phyloP scores from a whole-genome alignment of 1,140 invertebrate species.

The Gonatopus flavifemur region DNA sequence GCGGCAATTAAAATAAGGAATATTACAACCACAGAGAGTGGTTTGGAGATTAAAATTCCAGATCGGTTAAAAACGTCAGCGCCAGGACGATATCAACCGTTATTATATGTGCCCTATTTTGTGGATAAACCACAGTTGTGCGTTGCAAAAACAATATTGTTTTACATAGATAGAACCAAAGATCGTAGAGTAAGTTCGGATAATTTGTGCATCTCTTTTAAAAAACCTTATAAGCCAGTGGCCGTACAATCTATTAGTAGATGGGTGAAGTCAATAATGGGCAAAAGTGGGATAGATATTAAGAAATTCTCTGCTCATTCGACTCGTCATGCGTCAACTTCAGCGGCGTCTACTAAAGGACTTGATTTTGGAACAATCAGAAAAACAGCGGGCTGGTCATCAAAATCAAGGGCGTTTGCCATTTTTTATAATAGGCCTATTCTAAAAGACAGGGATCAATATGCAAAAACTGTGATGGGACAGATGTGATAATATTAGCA shows the following conservation, averaged over 20 bases:
- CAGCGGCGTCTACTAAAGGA: not conserved
- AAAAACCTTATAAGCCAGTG: not conserved
- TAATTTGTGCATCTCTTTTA: not conserved
- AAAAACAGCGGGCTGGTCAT: conserved; percentile 4
- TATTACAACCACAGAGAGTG: not conserved
- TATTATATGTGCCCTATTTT: not conserved
- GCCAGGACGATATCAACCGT: not conserved
- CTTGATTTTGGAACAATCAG: conserved; percentile 7
- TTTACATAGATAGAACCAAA: not conserved
- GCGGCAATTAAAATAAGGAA: not conserved
- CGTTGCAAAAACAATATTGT: not conserved
- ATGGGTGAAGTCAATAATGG: conserved; percentile 6
- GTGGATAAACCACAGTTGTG: conserved; percentile 1
- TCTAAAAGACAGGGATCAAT: too few relatives aligned
- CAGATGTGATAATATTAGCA: too few relatives aligned
- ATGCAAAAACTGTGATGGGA: too few relatives aligned
- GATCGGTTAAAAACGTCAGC: conserved; percentile 4
- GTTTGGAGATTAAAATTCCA: conserved; percentile 1
- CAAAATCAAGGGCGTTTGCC: not conserved
- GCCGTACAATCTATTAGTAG: not conserved
- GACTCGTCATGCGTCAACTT: conserved; percentile 9
- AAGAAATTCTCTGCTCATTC: not conserved
- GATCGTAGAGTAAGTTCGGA: not conserved
- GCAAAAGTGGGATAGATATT: conserved; percentile 3
- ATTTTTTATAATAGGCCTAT: conserved; percentile 10